Evolutionary conservation across 2,888 invertebrate genomes (phyloP), one percentile per base, ranked within the genome.

Genomic region (Limnephilus lunatus): DNA sequence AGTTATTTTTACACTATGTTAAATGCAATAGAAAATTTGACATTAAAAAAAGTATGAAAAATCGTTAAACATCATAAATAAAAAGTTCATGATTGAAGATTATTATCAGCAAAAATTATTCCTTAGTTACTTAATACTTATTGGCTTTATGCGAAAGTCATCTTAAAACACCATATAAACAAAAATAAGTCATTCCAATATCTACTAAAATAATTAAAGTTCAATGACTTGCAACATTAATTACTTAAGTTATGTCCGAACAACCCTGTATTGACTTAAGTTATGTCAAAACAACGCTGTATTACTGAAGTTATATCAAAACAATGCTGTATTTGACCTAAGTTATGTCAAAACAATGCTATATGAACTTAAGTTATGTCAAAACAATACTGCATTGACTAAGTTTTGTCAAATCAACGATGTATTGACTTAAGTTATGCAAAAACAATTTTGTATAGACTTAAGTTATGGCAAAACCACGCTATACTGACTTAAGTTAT

Each of bases 1-100:
- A 86, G 44, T 35, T 31, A 48, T 48, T 86, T 86, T 86, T 44
- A 48, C 48, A 86, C 44, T 86, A 86, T 48, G 30, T 31, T 86
- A 48, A 30, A 86, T 86, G 44, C 86, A 48, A 12, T 31, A 2
- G 44, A 31, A 86, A 86, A 86, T 86, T 86, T 86, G 30, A 53
- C 86, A 44, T 86, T 48, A 9, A 86, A 30, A n/a, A 86, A 86
- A 83, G 32, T 35, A 25, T 9, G 25, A 32, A 25, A 35, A 25
- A 39, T 83, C 19, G 32, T 35, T 31, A 31, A 15, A 48, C 3
- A 25, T 25, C 83, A 83, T 19, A 25, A 14, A 32, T 5, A 25
- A 35, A 25, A 15, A 35, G 2, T 35, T 83, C 19, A 31, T 15
- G 2, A 14, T 14, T 44, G 82, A 31, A 82, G 32, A 31, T 15